Base-by-base conservation (phyloP, 2,888 invertebrate species). In the Embidobia sp. region DNA sequence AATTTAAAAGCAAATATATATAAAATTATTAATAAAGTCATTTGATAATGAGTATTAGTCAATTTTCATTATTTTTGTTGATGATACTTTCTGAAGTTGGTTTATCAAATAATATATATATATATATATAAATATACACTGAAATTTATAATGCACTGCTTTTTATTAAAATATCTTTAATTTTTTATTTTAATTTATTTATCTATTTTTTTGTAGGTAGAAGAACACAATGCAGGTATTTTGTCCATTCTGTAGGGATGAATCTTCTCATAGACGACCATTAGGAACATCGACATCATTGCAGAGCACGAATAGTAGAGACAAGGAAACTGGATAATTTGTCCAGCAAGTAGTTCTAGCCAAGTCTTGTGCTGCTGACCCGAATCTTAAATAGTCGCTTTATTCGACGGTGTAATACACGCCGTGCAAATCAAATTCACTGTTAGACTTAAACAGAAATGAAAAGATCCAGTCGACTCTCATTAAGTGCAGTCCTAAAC, bases 321-420 rank as follows among this genome's bases (percentile, higher is more conserved):
- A 48, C 67, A 73, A 79, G 80, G 76, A 77, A 78, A 75, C 64
- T 74, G 80, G 87, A 86, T 87, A 86, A 87, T 86, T 87, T 86
- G 86, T 85, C 84, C 83, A 78, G 81, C 81, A 82, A 83, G 82
- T 79, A 74, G 75, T 72, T 59, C 46, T 37, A 63, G 82, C 61
- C 80, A 80, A 79, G 80, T 73, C 67, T 69, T 70, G 76, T 76
- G 80, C 82, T 61, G 84, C 86, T 86, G 87, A 87, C 84, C 85
- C 86, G 88, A 88, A 88, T 88, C 84, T 83, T 80, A 87, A 88
- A 81, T 85, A 87, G 85, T 74, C 57, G 59, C 42, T 55, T 10
- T 33, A 66, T 48, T 59, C 49, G 57, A 57, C 64, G 59, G 13
- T 49, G 64, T 57, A 42, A 66, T 73, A 64, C 64, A 73, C 44